phyloP scores from a whole-genome alignment of 2,113 vertebrate species.

The Spilogale gracilis region DNA sequence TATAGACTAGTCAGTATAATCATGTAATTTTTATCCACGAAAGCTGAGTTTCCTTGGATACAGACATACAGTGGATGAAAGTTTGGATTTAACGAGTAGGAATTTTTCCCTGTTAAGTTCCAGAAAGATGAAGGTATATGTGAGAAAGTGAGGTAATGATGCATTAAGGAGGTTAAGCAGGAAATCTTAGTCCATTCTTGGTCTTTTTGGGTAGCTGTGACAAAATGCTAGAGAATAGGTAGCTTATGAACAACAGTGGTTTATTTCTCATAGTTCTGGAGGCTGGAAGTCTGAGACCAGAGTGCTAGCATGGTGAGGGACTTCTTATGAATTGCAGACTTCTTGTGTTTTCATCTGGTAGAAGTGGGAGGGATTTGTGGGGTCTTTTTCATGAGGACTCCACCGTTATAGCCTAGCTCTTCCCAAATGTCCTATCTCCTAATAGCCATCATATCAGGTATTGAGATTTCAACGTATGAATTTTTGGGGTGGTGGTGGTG shows the following conservation, averaged over 20 bases:
- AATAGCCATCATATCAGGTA: not conserved
- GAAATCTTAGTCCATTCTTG: not conserved
- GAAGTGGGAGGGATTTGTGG: not conserved
- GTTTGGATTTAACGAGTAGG: not conserved
- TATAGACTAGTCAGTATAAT: not conserved
- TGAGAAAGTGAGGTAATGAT: not conserved
- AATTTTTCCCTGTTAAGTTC: not conserved
- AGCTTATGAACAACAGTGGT: not conserved
- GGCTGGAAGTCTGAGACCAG: not conserved
- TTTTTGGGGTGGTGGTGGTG: not conserved
- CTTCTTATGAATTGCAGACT: not conserved
- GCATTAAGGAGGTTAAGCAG: not conserved
- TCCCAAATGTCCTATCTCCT: not conserved
- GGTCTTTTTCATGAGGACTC: not conserved
- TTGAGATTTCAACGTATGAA: not conserved
- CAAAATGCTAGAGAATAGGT: not conserved
- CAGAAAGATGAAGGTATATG: not conserved
- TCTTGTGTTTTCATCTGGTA: not conserved
- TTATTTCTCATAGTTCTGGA: not conserved
- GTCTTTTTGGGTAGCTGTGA: not conserved
- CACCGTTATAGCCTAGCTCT: not conserved
- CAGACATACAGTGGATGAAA: not conserved
- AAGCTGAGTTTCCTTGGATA: not conserved
- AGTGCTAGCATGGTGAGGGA: not conserved
- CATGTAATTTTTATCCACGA: not conserved